Conservation (phyloP, 2,888 invertebrate species). For the Aricia artaxerxes region DNA sequence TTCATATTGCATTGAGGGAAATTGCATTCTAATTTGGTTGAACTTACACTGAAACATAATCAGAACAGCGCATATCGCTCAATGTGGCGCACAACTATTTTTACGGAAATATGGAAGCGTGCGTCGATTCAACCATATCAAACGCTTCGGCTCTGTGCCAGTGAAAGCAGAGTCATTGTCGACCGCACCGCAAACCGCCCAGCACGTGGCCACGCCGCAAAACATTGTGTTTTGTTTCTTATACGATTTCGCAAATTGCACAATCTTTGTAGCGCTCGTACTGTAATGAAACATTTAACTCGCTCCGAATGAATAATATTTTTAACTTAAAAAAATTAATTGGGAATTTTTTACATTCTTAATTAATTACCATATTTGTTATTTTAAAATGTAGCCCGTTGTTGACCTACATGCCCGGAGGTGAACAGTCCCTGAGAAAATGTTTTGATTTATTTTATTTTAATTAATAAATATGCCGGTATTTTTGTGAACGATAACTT, state of each 20-base stretch:
- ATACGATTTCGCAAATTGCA: constrained; percentile 54
- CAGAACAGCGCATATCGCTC: too few species aligned
- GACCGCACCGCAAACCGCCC: neutral
- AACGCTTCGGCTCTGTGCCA: neutral
- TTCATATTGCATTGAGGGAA: too few species aligned
- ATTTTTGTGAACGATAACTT: neutral
- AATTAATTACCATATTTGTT: neutral
- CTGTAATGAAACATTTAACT: constrained; percentile 24
- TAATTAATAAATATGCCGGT: neutral
- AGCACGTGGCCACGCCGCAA: constrained; percentile 36
- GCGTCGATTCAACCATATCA: too few species aligned
- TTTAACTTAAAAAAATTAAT: neutral
- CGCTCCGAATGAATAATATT: neutral
- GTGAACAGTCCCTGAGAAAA: neutral
- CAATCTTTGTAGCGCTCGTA: constrained; percentile 43
- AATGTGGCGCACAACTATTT: too few species aligned
- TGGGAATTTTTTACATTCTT: neutral
- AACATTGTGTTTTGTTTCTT: constrained; percentile 60
- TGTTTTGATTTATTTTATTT: neutral
- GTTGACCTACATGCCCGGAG: constrained; percentile 1
- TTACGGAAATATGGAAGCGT: too few species aligned
- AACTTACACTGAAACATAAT: too few species aligned
- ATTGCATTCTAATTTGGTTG: too few species aligned
- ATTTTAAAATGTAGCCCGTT: neutral
- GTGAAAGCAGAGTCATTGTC: neutral